Conservation (phyloP, 2,797 vertebrate genomes). For the Phyllotis vaccarum region DNA sequence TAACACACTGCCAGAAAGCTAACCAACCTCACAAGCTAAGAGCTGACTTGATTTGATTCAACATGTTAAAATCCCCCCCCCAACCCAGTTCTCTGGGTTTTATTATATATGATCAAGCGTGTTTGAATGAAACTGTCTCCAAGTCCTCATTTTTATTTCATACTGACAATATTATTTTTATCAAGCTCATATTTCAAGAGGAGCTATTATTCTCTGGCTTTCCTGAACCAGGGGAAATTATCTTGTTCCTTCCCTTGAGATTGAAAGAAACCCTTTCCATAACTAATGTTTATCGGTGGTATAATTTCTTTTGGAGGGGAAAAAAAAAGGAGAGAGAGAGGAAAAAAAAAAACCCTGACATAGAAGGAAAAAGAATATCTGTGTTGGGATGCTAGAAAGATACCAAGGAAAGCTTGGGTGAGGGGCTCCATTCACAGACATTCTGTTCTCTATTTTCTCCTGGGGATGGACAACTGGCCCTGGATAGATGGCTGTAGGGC, state of each 20-base stretch:
- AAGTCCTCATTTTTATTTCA: slow-evolving; percentile 85
- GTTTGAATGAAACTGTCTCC: slow-evolving; percentile 83
- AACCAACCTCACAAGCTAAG: slow-evolving; percentile 18
- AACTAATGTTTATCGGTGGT: slow-evolving; percentile 81
- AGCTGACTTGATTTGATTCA: slow-evolving; percentile 25
- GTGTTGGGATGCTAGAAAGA: neutral
- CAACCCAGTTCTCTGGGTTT: slow-evolving; percentile 63
- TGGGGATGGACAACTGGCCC: neutral
- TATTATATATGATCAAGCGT: slow-evolving; percentile 82
- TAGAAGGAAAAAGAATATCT: slow-evolving; percentile 59
- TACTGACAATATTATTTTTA: slow-evolving; percentile 85
- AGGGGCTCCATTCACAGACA: neutral
- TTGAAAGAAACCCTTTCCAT: slow-evolving; percentile 82
- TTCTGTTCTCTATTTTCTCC: neutral
- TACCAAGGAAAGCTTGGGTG: neutral
- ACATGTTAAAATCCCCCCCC: slow-evolving; percentile 47
- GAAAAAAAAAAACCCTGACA: slow-evolving; percentile 64
- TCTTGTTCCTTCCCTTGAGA: slow-evolving; percentile 80
- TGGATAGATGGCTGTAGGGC: neutral
- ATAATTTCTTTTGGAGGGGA: slow-evolving; percentile 76
- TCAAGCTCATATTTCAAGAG: slow-evolving; percentile 85
- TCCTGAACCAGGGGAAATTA: slow-evolving; percentile 84
- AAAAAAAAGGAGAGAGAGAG: neutral
- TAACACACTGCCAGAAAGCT: neutral
- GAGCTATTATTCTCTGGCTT: slow-evolving; percentile 81